A percentile compares a stretch with the other conserved stretches of the same genome.
Evolutionary conservation across 1,140 invertebrate species (phyloP).

Genomic region (Megalonaias nervosa): DNA sequence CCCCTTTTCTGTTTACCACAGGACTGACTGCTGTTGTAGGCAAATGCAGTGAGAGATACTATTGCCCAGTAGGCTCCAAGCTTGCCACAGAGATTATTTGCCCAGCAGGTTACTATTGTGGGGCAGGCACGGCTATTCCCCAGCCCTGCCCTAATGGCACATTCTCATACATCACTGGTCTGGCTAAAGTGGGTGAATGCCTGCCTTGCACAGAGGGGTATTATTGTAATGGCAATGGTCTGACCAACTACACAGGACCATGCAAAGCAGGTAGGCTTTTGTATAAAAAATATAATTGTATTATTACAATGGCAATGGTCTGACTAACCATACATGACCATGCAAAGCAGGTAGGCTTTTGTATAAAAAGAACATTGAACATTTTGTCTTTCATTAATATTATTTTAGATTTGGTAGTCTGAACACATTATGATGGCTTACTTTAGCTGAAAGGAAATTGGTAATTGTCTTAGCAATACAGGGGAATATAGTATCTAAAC

Average conservation of each 20-base stretch:
- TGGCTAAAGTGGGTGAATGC: conserved; percentile 47
- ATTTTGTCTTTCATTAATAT: no score
- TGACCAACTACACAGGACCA: conserved; percentile 55
- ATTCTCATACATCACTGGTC: conserved; percentile 61
- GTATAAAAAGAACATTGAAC: no score
- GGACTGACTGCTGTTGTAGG: conserved; percentile 56
- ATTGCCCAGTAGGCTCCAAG: conserved; percentile 59
- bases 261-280: conserved; percentile 59
- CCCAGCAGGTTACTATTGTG: conserved; percentile 61
- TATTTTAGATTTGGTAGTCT: no score
- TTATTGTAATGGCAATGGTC: conserved; percentile 60
- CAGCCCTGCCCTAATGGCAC: conserved; percentile 62
- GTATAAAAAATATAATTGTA: conserved; percentile 4
- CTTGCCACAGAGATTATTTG: conserved; percentile 53
- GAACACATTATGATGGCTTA: no score
- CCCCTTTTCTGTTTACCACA: conserved; percentile 24
- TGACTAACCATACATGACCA: conserved; percentile 54
- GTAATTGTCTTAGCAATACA: no score
- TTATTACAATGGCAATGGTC: conserved; percentile 60
- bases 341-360: conserved; percentile 58
- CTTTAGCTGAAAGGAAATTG: no score
- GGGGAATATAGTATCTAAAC: no score
- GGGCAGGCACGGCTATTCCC: conserved; percentile 44
- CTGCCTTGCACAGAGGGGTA: conserved; percentile 58
- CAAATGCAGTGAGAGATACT: conserved; percentile 56